Evolutionary conservation across 2,888 invertebrate genomes (phyloP).

Genomic region (Hypena proboscidalis): DNA sequence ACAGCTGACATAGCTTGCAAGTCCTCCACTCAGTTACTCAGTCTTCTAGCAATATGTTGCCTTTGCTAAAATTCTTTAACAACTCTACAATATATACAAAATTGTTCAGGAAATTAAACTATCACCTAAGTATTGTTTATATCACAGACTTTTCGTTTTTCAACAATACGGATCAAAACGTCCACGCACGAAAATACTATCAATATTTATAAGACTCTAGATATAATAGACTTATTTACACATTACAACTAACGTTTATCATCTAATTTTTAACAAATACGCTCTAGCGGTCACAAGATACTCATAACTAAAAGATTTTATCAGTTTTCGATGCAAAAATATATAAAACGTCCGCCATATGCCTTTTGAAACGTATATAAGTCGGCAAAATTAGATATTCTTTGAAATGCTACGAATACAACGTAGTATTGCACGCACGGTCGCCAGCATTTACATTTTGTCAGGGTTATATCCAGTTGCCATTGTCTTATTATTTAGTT

Average conservation of each 20-base stretch:
- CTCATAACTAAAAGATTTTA: constrained; percentile 86
- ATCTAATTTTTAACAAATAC: constrained; percentile 83
- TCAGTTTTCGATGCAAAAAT: constrained; percentile 85
- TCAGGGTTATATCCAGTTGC: constrained; percentile 72
- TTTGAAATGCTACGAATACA: constrained; percentile 16
- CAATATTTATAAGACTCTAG: constrained; percentile 82
- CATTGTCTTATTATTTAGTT: constrained; percentile 66
- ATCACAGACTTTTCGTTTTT: constrained; percentile 87
- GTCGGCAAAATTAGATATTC: constrained; percentile 47
- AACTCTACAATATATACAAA: constrained; percentile 83
- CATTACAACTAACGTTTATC: constrained; percentile 83
- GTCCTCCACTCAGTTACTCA: constrained; percentile 76
- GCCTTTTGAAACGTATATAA: constrained; percentile 82
- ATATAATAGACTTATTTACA: constrained; percentile 84
- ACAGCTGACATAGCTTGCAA: constrained; percentile 83
- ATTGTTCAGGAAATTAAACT: constrained; percentile 81
- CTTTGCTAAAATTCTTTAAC: constrained; percentile 81
- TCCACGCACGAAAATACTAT: constrained; percentile 85
- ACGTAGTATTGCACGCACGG: too few species aligned
- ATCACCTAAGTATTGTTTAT: constrained; percentile 85
- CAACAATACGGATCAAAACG: constrained; percentile 86
- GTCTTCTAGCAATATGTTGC: constrained; percentile 83
- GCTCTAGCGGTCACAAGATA: constrained; percentile 83
- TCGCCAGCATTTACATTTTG: constrained; percentile 47
- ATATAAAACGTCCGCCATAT: constrained; percentile 86